Conservation (phyloP, 2,888 invertebrate genomes). For the Idaea biselata region DNA sequence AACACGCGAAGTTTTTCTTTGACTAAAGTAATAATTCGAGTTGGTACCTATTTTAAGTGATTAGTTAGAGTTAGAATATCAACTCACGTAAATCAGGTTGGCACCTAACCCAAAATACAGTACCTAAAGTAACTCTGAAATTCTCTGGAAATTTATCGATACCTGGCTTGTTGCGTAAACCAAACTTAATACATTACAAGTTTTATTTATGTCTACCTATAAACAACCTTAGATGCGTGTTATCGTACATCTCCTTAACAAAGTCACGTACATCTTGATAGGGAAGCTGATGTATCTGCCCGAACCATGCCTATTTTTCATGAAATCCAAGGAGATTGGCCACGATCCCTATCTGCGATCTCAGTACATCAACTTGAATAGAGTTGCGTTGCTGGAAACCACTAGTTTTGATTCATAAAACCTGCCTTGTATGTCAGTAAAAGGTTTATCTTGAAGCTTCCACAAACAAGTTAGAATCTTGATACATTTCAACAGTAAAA, state of each 20-base stretch:
- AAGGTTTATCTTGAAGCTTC: not conserved
- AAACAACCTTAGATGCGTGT: slow-evolving; percentile 11
- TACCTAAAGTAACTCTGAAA: too few relatives aligned
- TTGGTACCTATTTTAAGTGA: not conserved
- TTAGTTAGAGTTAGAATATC: not conserved
- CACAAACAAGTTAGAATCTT: not conserved
- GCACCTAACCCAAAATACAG: not conserved
- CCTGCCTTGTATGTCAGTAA: not conserved
- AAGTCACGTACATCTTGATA: slow-evolving; percentile 27
- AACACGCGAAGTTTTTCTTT: not conserved
- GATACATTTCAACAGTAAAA: not conserved
- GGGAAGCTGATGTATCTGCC: slow-evolving; percentile 11
- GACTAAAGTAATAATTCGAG: not conserved
- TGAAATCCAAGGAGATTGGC: slow-evolving; percentile 10
- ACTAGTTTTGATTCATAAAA: not conserved
- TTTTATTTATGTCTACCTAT: slow-evolving; percentile 10
- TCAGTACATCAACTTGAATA: not conserved
- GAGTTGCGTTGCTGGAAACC: not conserved
- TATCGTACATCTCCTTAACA: slow-evolving; percentile 14
- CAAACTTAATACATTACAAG: not conserved
- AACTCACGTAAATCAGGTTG: not conserved
- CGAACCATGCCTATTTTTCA: slow-evolving; percentile 19
- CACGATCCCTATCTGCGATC: slow-evolving; percentile 6
- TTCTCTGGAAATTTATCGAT: not conserved
- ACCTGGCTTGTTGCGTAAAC: not conserved